phyloP scores from a whole-genome alignment of 2,113 vertebrate species.

The Galemys pyrenaicus region DNA sequence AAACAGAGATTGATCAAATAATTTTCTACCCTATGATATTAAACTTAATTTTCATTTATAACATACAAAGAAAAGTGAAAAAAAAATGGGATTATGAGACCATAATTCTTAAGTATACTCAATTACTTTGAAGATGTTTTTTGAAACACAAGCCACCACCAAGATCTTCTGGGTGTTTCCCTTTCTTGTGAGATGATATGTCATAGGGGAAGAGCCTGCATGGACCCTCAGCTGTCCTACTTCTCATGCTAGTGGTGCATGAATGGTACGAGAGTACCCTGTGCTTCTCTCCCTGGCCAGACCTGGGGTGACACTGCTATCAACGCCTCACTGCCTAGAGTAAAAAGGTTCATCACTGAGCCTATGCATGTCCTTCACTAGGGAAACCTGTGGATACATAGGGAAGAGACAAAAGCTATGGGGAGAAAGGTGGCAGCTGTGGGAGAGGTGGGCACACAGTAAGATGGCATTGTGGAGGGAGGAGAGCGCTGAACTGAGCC shows the following conservation, averaged over 20 bases:
- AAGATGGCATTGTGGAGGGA: background rate
- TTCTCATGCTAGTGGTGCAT: background rate
- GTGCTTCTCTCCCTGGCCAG: background rate
- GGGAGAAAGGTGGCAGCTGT: background rate
- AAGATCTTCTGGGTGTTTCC: background rate
- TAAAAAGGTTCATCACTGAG: background rate
- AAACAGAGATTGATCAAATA: conserved; percentile 18
- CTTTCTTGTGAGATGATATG: background rate
- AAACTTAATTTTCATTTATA: background rate
- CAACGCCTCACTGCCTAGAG: background rate
- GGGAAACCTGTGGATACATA: background rate
- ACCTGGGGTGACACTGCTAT: background rate
- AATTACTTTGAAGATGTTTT: conserved; percentile 10
- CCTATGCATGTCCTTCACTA: background rate
- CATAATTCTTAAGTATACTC: background rate
- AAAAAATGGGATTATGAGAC: background rate
- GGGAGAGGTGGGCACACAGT: background rate
- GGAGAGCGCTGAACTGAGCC: background rate
- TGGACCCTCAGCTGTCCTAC: background rate
- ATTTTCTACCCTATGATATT: background rate
- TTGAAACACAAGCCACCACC: background rate
- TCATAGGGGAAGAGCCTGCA: background rate
- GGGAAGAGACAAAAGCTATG: background rate
- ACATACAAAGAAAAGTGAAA: background rate
- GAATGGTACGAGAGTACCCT: background rate